These are phyloP conservation scores for Desmodus rotundus DNA, from an alignment of 2,113 vertebrate genomes.

Conservation along the genomic window DNA sequence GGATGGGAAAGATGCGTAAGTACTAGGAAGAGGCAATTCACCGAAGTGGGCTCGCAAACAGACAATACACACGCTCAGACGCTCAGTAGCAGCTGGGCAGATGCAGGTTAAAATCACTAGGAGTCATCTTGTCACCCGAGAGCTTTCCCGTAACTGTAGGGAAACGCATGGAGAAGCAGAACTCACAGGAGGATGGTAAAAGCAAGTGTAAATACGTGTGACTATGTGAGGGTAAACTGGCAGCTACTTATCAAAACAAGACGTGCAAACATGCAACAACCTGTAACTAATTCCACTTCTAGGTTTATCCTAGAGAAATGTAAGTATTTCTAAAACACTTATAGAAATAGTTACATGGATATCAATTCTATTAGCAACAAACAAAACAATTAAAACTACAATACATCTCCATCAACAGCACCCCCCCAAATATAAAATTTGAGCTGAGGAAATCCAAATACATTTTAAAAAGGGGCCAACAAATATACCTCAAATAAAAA, in stretches of 20 bases:
- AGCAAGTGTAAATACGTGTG: background rate
- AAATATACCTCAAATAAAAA: background rate
- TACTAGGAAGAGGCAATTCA: background rate
- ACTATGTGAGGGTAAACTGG: background rate
- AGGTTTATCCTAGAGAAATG: too few relatives aligned
- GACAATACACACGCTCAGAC: background rate
- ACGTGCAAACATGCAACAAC: background rate
- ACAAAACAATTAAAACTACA: background rate
- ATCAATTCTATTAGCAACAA: background rate
- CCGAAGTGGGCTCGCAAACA: background rate
- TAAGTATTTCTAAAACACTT: too few relatives aligned
- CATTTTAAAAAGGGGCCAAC: background rate
- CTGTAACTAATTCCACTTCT: background rate
- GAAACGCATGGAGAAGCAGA: background rate
- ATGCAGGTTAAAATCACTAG: background rate
- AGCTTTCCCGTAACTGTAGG: background rate
- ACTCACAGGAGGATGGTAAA: background rate
- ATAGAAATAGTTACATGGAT: background rate
- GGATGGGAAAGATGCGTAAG: background rate
- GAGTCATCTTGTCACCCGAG: background rate
- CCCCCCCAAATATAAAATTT: background rate
- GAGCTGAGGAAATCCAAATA: background rate
- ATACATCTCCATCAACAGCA: background rate
- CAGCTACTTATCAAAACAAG: background rate
- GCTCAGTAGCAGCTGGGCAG: background rate